Evolutionary conservation across 2,888 invertebrate genomes (phyloP).

Genomic region (Drosophila eohydei): DNA sequence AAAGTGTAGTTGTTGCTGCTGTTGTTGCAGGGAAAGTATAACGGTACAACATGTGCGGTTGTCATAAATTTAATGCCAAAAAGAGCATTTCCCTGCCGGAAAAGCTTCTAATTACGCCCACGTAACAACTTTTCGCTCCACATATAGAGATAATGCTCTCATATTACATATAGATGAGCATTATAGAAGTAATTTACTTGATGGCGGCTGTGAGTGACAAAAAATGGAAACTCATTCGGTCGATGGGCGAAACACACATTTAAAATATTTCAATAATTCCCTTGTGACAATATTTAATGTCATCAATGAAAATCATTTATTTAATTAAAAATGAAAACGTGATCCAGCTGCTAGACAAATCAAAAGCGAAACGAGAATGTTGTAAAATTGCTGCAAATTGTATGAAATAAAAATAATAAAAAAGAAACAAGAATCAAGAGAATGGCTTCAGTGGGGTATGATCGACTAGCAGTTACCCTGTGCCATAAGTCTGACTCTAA

Average conservation of each 20-base stretch:
- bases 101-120: conserved; percentile 77
- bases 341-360: conserved; percentile 27
- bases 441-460: too few relatives aligned
- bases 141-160: neutral
- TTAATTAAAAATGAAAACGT: conserved; percentile 78
- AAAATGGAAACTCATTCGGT: conserved; percentile 36
- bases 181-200: neutral
- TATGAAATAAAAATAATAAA: conserved; percentile 22
- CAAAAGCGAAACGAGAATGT: conserved; percentile 8
- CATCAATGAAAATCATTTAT: conserved; percentile 69
- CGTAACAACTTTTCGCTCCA: conserved; percentile 54
- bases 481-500: neutral
- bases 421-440: neutral
- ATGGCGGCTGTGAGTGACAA: neutral
- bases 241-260: conserved; percentile 32
- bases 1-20: conserved; percentile 18
- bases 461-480: neutral
- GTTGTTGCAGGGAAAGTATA: conserved; percentile 27
- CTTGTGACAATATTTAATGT: conserved; percentile 49
- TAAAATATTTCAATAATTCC: conserved; percentile 52
- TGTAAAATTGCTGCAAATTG: conserved; percentile 31
- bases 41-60: conserved; percentile 70
- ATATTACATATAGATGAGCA: conserved; percentile 4
- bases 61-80: conserved; percentile 79
- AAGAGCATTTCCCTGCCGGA: conserved; percentile 59